Evolutionary conservation across 1,140 invertebrate species (phyloP).

Genomic region (Aphis gossypii): DNA sequence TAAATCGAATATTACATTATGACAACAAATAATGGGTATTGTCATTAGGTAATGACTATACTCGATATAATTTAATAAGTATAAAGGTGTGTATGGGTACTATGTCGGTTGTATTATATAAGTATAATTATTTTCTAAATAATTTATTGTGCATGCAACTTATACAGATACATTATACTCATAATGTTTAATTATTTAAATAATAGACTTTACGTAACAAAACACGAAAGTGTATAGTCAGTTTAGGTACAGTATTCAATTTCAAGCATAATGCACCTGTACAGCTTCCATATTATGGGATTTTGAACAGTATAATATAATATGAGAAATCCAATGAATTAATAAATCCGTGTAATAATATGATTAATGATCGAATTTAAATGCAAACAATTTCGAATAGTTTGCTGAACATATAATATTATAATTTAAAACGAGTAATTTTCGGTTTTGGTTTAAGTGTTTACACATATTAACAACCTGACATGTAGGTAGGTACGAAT

Average conservation of each 20-base stretch:
- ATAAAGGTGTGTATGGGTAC: background rate
- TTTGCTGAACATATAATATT: background rate
- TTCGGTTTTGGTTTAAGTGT: background rate
- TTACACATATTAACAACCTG: background rate
- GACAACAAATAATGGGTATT: background rate
- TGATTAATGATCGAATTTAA: background rate
- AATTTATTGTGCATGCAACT: background rate
- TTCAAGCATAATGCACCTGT: background rate
- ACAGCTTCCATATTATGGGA: background rate
- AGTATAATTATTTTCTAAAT: conserved; percentile 9
- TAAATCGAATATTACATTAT: background rate
- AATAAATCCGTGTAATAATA: background rate
- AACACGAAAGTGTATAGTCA: background rate
- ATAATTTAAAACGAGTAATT: background rate
- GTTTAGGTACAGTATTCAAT: background rate
- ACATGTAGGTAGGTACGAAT: background rate
- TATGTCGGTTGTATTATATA: background rate
- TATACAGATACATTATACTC: background rate
- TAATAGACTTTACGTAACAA: background rate
- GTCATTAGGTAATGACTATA: background rate
- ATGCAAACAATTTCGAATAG: background rate
- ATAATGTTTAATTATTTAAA: background rate
- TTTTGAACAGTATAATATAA: background rate
- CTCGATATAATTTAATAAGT: background rate
- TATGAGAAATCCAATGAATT: background rate